phyloP scores from a whole-genome alignment of 2,797 vertebrate species.

The Myioborus melanocephalus region DNA sequence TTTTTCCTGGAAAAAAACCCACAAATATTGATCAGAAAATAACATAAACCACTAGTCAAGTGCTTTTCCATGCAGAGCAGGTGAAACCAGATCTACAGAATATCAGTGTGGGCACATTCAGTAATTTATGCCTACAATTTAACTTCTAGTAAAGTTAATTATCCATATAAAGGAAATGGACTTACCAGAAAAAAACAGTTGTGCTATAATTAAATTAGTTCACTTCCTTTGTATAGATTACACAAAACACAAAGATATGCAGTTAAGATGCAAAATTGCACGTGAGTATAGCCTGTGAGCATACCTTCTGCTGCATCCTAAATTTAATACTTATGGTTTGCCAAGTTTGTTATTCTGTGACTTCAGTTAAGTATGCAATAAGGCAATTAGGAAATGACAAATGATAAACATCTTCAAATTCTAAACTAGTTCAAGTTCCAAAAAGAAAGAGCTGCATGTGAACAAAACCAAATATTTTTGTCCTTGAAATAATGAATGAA shows the following conservation, averaged over 20 bases:
- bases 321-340: not conserved
- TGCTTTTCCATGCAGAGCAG: not conserved
- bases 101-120: not conserved
- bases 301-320: not conserved
- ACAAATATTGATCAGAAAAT: not conserved
- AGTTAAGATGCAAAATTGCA: not conserved
- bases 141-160: not conserved
- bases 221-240: not conserved
- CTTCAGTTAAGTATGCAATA: not conserved
- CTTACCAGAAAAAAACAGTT: not conserved
- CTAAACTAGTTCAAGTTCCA: not conserved
- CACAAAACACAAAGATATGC: not conserved
- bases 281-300: fast-evolving
- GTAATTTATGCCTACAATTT: not conserved
- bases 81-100: not conserved
- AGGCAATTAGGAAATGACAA: constrained; percentile 5
- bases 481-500: not conserved
- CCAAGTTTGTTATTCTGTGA: not conserved
- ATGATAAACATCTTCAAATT: not conserved
- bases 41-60: not conserved
- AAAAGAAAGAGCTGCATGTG: not conserved
- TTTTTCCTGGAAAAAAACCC: not conserved
- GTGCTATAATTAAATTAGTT: not conserved
- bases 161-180: not conserved
- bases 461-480: not conserved